Conservation (phyloP, 2,113 vertebrate species). For the Thomomys bottae region DNA sequence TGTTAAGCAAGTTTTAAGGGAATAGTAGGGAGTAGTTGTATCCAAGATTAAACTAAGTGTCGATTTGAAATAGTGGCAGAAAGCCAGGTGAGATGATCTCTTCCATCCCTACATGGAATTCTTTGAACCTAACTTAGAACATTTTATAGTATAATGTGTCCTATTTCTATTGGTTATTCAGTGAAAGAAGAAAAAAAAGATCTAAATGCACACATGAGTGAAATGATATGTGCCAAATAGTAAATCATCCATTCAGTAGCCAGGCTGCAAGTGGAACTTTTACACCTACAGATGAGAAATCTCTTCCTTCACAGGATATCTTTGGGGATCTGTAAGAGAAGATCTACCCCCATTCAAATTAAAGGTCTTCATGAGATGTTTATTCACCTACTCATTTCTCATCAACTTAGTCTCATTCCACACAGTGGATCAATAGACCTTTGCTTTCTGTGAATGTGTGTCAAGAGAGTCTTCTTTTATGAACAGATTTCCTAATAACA, state of each 20-base stretch:
- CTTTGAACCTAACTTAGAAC: constrained; percentile 32
- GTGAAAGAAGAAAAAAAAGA: background rate
- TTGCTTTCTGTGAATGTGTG: constrained; percentile 30
- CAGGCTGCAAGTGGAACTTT: constrained; percentile 41
- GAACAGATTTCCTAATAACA: constrained; percentile 1
- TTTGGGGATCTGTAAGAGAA: background rate
- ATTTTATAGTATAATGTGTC: constrained; percentile 23
- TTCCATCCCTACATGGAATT: background rate
- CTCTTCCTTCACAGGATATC: background rate
- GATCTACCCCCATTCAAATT: background rate
- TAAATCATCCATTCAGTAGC: constrained; percentile 35
- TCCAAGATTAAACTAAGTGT: background rate
- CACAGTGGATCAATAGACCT: background rate
- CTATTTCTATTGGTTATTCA: constrained; percentile 27
- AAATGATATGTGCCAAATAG: constrained; percentile 5
- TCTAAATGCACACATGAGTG: background rate
- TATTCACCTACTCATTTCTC: constrained; percentile 1
- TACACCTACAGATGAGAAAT: background rate
- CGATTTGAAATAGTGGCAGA: background rate
- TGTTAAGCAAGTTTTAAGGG: background rate
- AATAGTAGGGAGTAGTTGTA: background rate
- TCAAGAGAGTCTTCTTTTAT: constrained; percentile 42
- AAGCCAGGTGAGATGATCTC: background rate
- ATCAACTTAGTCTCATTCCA: constrained; percentile 5
- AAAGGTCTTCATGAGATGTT: constrained; percentile 2